Percentiles rank a stretch among this genome's conserved stretches.
These are phyloP conservation scores for Trichogramma evanescens DNA, from an alignment of 2,888 invertebrate genomes.

Conservation along the genomic window DNA sequence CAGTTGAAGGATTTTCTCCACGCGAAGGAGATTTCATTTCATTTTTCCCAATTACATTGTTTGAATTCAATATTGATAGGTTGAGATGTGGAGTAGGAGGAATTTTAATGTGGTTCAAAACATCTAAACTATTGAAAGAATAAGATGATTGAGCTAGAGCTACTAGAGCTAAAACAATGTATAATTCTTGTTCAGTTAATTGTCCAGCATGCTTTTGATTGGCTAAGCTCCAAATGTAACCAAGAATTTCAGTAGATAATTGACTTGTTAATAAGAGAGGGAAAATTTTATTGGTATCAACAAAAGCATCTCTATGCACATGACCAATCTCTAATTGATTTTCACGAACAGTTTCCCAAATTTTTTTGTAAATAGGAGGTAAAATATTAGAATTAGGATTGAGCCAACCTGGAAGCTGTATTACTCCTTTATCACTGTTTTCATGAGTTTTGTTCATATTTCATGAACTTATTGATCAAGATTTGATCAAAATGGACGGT, in stretches of 20 bases:
- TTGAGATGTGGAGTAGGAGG: slow-evolving; percentile 46
- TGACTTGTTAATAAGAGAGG: slow-evolving; percentile 49
- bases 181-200: slow-evolving; percentile 48
- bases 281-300: slow-evolving; percentile 47
- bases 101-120: slow-evolving; percentile 38
- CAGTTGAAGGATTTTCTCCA: slow-evolving; percentile 5
- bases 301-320: slow-evolving; percentile 35
- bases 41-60: slow-evolving; percentile 6
- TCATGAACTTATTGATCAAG: no score
- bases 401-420: slow-evolving; percentile 46
- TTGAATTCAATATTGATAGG: slow-evolving; percentile 16
- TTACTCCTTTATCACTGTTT: slow-evolving; percentile 34
- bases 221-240: slow-evolving; percentile 49
- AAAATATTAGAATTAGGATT: slow-evolving; percentile 44
- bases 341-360: slow-evolving; percentile 47
- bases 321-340: slow-evolving; percentile 31
- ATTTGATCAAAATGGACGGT: no score
- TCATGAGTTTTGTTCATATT: slow-evolving; percentile 34
- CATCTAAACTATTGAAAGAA: slow-evolving; percentile 40
- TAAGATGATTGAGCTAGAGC: slow-evolving; percentile 48
- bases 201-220: slow-evolving; percentile 49
- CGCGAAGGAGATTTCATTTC: slow-evolving; percentile 9
- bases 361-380: slow-evolving; percentile 45
- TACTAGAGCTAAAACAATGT: slow-evolving; percentile 48
- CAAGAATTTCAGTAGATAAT: slow-evolving; percentile 47